phyloP scores from a whole-genome alignment of 2,113 vertebrate genomes.

The Eclectus roratus region DNA sequence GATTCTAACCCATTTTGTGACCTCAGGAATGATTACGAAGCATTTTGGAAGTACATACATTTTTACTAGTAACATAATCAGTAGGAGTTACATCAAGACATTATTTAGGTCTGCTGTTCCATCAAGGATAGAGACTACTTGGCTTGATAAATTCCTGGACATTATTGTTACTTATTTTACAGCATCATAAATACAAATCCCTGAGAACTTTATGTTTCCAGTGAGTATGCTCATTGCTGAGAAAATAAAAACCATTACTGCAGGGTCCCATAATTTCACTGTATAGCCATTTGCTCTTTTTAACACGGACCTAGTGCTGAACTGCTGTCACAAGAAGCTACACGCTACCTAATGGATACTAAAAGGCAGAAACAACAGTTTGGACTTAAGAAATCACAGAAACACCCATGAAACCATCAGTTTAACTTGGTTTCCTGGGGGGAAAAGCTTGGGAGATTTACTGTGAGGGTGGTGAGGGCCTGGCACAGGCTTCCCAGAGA shows the following conservation, averaged over 20 bases:
- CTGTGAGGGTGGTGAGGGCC: background rate
- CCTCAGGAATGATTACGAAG: background rate
- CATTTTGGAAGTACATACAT: accelerated
- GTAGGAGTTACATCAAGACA: background rate
- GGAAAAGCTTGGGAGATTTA: background rate
- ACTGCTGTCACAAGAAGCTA: background rate
- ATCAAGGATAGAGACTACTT: background rate
- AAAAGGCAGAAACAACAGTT: background rate
- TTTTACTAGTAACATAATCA: background rate
- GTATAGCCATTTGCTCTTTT: background rate
- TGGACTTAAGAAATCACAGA: background rate
- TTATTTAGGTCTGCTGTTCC: background rate
- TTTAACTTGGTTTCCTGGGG: background rate
- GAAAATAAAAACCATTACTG: background rate
- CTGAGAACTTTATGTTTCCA: background rate
- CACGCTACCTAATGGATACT: background rate
- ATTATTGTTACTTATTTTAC: background rate
- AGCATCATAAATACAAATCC: background rate
- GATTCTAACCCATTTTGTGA: background rate
- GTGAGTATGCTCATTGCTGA: background rate
- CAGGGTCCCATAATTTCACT: background rate
- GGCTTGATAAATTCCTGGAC: background rate
- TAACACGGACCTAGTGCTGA: accelerated
- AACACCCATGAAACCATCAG: background rate
- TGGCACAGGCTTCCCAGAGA: background rate